A percentile compares a stretch with the other conserved stretches of the same genome.
Conservation (phyloP, 2,888 invertebrate genomes). For the Thelaira solivaga region DNA sequence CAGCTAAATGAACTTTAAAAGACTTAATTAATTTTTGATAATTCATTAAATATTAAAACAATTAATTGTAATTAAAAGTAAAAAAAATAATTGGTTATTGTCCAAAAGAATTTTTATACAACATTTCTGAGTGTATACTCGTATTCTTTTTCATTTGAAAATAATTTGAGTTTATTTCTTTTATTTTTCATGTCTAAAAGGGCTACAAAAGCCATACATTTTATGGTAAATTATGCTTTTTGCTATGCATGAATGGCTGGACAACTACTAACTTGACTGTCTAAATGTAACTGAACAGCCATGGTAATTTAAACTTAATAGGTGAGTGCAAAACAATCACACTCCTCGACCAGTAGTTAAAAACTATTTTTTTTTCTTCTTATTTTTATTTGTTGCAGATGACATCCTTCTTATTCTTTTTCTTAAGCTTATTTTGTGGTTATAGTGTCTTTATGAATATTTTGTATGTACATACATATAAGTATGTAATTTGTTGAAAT, state of each 20-base stretch:
- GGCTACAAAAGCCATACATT: constrained; percentile 60
- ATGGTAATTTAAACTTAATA: constrained; percentile 64
- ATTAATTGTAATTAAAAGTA: too few species aligned
- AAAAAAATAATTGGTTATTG: too few species aligned
- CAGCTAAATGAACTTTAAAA: too few species aligned
- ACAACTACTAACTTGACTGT: constrained; percentile 29
- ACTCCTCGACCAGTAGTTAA: constrained; percentile 41
- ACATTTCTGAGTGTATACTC: too few species aligned
- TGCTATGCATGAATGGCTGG: constrained; percentile 67
- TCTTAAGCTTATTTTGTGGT: constrained; percentile 6
- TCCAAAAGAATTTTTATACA: too few species aligned
- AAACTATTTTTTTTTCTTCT: constrained; percentile 43
- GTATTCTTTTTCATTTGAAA: constrained; percentile 42
- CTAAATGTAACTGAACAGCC: constrained; percentile 29
- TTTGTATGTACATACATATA: too few species aligned
- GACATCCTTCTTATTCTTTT: constrained; percentile 51
- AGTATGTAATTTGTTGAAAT: too few species aligned
- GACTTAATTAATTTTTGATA: too few species aligned
- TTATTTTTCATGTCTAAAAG: background rate
- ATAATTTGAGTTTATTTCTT: constrained; percentile 44
- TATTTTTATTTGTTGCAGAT: constrained; percentile 11
- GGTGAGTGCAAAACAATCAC: constrained; percentile 34
- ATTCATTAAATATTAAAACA: too few species aligned
- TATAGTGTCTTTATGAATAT: constrained; percentile 26
- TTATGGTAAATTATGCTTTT: constrained; percentile 66